A percentile compares a stretch with the other conserved stretches of the same genome.
Evolutionary conservation across 2,797 vertebrate genomes (phyloP).

Genomic region (Aldrovandia affinis): DNA sequence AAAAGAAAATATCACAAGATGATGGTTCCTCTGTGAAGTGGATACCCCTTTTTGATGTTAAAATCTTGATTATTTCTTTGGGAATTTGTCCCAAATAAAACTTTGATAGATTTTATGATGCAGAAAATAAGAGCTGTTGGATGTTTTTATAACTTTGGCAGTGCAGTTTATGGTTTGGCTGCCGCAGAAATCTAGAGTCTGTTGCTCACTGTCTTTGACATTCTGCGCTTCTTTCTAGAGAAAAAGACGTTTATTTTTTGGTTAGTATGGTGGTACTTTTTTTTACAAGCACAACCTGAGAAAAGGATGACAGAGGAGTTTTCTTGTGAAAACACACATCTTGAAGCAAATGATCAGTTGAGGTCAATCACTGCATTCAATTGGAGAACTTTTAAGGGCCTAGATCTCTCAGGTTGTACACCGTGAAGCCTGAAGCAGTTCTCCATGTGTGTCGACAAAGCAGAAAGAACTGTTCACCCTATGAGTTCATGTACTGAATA

Average conservation of each 20-base stretch:
- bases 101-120: constrained; percentile 12
- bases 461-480: not conserved
- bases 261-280: not conserved
- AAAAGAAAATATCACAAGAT: not conserved
- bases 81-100: constrained; percentile 7
- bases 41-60: not conserved
- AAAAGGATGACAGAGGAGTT: not conserved
- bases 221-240: not conserved
- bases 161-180: not conserved
- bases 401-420: too few relatives aligned
- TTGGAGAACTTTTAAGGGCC: too few relatives aligned
- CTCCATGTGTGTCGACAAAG: not conserved
- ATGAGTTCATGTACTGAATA: not conserved
- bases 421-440: too few relatives aligned
- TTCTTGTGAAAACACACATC: not conserved
- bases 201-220: not conserved
- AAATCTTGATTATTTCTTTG: not conserved
- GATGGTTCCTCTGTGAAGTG: not conserved
- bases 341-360: not conserved
- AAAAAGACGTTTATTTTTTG: too few relatives aligned
- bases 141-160: constrained; percentile 9
- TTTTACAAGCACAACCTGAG: too few relatives aligned
- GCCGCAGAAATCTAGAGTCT: not conserved
- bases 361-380: too few relatives aligned
- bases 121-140: not conserved